phyloP scores from a whole-genome alignment of 2,113 vertebrate species.

The Entosphenus tridentatus region DNA sequence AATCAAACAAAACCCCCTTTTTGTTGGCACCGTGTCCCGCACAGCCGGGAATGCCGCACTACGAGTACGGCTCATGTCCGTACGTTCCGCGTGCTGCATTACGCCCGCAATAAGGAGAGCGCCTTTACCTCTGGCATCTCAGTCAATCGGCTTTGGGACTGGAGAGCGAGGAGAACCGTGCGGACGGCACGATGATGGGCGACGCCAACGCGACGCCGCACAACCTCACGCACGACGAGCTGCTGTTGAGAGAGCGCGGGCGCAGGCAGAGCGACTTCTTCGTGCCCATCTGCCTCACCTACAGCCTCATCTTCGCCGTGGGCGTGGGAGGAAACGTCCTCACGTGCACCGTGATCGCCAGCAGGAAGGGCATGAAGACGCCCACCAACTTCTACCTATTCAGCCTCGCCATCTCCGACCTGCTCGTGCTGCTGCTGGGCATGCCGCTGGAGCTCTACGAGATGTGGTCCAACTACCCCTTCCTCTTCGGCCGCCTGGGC shows the following conservation, averaged over 20 bases:
- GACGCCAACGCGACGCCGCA: too few species aligned
- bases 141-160: too few species aligned
- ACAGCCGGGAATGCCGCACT: too few species aligned
- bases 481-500: slow-evolving; percentile 39
- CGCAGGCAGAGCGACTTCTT: slow-evolving; percentile 39
- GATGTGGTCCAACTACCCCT: slow-evolving; percentile 72
- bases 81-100: too few species aligned
- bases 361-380: slow-evolving; percentile 54
- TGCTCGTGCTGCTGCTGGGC: slow-evolving; percentile 61
- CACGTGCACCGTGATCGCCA: slow-evolving; percentile 53
- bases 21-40: too few species aligned
- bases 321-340: slow-evolving; percentile 49
- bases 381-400: slow-evolving; percentile 85
- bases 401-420: slow-evolving; percentile 64
- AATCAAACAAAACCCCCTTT: too few species aligned
- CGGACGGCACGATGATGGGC: too few species aligned
- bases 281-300: slow-evolving; percentile 41
- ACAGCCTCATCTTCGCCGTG: slow-evolving; percentile 52
- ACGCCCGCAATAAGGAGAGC: too few species aligned
- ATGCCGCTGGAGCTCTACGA: slow-evolving; percentile 81
- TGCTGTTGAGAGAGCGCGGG: slow-evolving; percentile 42
- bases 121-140: too few species aligned
- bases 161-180: too few species aligned
- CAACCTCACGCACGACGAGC: slow-evolving; percentile 31
- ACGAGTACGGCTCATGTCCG: too few species aligned